A percentile compares a stretch with the other conserved stretches of the same genome.
These are phyloP conservation scores for Lasioglossum calceatum DNA, from an alignment of 2,888 invertebrate genomes.

Conservation along the genomic window DNA sequence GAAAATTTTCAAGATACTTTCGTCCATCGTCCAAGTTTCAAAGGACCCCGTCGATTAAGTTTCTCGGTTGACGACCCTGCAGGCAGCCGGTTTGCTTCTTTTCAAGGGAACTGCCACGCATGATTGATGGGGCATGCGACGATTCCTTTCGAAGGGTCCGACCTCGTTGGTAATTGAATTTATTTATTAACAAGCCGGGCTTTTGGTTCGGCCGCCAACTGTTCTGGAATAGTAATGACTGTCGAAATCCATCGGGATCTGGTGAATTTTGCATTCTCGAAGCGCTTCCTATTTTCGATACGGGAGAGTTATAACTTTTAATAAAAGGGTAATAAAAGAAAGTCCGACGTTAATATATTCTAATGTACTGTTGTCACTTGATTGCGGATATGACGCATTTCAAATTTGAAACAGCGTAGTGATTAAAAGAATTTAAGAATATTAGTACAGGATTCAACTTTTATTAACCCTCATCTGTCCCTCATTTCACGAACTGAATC, in stretches of 20 bases:
- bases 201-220: neutral
- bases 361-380: too few relatives aligned
- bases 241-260: neutral
- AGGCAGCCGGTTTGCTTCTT: neutral
- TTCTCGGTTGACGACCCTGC: neutral
- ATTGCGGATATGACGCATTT: too few relatives aligned
- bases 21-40: neutral
- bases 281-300: neutral
- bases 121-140: neutral
- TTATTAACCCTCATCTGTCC: too few relatives aligned
- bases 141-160: neutral
- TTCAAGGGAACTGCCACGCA: neutral
- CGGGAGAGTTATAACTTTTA: neutral
- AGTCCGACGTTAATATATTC: too few relatives aligned
- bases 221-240: neutral
- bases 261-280: neutral
- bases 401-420: too few relatives aligned
- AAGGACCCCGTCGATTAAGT: neutral
- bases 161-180: slow-evolving; percentile 20
- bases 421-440: too few relatives aligned
- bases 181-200: slow-evolving; percentile 25
- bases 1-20: neutral
- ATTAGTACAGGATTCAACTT: too few relatives aligned
- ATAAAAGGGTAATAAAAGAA: too few relatives aligned
- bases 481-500: too few relatives aligned